Base-by-base conservation (phyloP, 35 echinoderm and acorn worm genomes). In the Heliocidaris tuberculata region DNA sequence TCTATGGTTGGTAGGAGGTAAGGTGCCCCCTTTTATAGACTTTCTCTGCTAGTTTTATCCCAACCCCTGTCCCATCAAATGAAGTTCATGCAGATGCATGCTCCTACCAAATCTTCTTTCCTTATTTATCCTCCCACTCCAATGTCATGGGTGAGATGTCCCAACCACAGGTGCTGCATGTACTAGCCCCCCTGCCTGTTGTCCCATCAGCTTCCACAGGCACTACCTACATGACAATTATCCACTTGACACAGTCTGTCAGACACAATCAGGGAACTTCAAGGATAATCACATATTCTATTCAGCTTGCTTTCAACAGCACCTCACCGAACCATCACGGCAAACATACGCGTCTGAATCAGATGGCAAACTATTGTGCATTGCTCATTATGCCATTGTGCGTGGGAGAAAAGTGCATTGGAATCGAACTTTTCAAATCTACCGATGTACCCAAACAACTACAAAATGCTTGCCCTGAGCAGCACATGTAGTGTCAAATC, bases 261-360 rank as follows among this genome's bases (percentile, higher is more conserved):
- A 78, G 65, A 78, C 65, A 78, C 65, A 78, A 78, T 78, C 65
- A 78, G 21, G 7, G 19, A 78, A 78, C 65, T 24, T n/a, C 21
- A 78, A 78, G 65, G 65, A 78, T 78, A 78, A 78, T 78, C 65
- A 78, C 65, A 78, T n/a, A n/a, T 78, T 78, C 65, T 27, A 78
- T 78, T 78, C 65, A 78, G 21, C 8, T 78, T 19, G 65, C 27
- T 78, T 78, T 78, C 65, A 78, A 27, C 65, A n/a, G 21, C 65
- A n/a, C 65, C 65, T 78, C 65, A n/a, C 65, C 19, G 8, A 8
- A 78, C 65, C 65, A 78, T 78, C 65, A 78, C n/a, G 7, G 17
- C 65, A 78, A 78, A 78, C 65, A 78, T 78, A 21, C 65, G 27
- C 5, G 65, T 78, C 65, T n/a, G 65, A 78, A 27, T 78, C 65